Percentiles rank a stretch among this genome's conserved stretches.
These are phyloP conservation scores for Bryconaethiops microstoma DNA, from an alignment of 2,797 vertebrate genomes.

Conservation along the genomic window DNA sequence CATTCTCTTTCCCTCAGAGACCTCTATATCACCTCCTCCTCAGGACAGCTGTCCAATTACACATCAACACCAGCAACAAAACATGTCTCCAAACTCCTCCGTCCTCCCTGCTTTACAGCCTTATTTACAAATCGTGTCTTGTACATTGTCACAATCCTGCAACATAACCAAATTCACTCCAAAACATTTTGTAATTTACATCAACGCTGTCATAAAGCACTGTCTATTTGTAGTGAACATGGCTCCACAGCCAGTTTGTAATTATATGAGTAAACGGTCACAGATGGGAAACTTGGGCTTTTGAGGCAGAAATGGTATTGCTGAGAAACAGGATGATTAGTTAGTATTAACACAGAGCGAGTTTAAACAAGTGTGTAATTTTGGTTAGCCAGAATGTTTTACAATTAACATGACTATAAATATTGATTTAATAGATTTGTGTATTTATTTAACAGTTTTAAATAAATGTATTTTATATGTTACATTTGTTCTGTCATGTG, in stretches of 20 bases:
- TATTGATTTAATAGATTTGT: too few species aligned
- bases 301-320: background rate
- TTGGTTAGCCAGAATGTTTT: background rate
- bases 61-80: background rate
- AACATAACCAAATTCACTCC: background rate
- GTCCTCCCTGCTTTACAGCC: background rate
- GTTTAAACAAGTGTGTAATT: background rate
- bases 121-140: background rate
- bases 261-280: conserved; percentile 9
- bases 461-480: too few species aligned
- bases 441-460: too few species aligned
- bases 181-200: conserved; percentile 3
- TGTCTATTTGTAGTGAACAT: conserved; percentile 7
- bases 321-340: background rate
- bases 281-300: conserved; percentile 1
- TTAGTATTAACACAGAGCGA: background rate
- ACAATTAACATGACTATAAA: too few species aligned
- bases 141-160: background rate
- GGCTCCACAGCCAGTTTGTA: conserved; percentile 4
- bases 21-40: background rate
- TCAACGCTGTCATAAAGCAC: background rate
- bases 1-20: conserved; percentile 47
- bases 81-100: background rate
- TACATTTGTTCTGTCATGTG: too few species aligned
- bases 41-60: background rate